Evolutionary conservation across 2,888 invertebrate genomes (phyloP).

Genomic region (Melipona bicolor): DNA sequence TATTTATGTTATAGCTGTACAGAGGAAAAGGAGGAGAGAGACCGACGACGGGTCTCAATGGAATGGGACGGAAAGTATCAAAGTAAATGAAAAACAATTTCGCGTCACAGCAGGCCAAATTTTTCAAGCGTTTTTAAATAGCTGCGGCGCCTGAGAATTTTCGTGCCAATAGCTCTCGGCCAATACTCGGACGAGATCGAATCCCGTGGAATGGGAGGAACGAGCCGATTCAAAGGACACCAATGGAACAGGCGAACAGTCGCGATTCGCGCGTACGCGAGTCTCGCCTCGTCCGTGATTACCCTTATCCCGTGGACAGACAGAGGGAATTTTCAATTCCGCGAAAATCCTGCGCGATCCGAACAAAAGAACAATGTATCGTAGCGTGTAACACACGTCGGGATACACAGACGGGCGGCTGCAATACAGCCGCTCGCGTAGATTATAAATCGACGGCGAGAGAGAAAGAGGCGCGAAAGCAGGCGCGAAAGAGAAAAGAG

Average conservation of each 20-base stretch:
- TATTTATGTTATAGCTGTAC: too few species aligned
- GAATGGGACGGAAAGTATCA: too few species aligned
- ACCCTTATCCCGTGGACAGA: neutral
- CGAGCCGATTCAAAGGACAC: neutral
- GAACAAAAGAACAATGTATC: slow-evolving; percentile 42
- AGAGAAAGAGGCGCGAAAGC: slow-evolving; percentile 7
- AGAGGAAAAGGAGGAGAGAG: too few species aligned
- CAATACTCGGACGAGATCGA: neutral
- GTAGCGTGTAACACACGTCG: slow-evolving; percentile 20
- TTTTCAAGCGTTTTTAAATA: too few species aligned
- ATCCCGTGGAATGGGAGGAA: too few species aligned
- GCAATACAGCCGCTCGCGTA: slow-evolving; percentile 23
- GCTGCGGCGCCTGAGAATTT: too few species aligned
- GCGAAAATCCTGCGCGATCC: slow-evolving; percentile 34
- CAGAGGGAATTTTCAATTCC: slow-evolving; percentile 31
- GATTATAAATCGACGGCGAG: slow-evolving; percentile 48
- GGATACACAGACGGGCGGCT: slow-evolving; percentile 4
- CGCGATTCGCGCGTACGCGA: neutral
- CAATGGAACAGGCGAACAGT: neutral
- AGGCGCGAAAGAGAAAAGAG: neutral
- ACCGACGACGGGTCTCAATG: too few species aligned
- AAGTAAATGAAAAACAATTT: too few species aligned
- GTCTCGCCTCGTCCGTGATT: neutral
- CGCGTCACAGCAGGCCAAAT: too few species aligned
- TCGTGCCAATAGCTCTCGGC: neutral